A percentile compares a stretch with the other conserved stretches of the same genome.
Conservation (phyloP, 2,113 vertebrate genomes). For the Dicaeum eximium region DNA sequence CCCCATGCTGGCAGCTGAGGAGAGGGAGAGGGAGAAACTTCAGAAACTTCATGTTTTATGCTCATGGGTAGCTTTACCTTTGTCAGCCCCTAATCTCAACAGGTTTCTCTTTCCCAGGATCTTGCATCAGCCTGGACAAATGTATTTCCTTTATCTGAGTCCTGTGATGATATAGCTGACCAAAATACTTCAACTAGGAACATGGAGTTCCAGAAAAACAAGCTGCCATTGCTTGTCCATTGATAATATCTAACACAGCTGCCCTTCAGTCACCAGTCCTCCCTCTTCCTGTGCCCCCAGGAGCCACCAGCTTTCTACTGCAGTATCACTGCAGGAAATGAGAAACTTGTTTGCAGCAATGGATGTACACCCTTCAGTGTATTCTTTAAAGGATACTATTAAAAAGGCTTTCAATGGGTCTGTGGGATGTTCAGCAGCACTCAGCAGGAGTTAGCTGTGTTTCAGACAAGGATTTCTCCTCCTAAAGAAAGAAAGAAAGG, state of each 20-base stretch:
- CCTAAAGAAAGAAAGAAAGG: not conserved
- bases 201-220: not conserved
- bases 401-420: not conserved
- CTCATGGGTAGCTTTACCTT: not conserved
- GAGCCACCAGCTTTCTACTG: not conserved
- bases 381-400: not conserved
- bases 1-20: not conserved
- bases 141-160: not conserved
- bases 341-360: not conserved
- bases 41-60: not conserved
- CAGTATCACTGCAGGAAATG: not conserved
- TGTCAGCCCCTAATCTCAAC: not conserved
- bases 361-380: too few species aligned
- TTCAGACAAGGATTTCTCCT: not conserved
- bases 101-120: not conserved
- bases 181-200: not conserved
- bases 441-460: not conserved
- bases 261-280: not conserved
- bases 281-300: not conserved
- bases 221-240: not conserved
- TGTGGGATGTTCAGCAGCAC: not conserved
- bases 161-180: not conserved
- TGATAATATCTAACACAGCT: not conserved
- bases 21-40: not conserved
- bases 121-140: not conserved